phyloP scores from a whole-genome alignment of 2,888 invertebrate species.

The Amiota minor region DNA sequence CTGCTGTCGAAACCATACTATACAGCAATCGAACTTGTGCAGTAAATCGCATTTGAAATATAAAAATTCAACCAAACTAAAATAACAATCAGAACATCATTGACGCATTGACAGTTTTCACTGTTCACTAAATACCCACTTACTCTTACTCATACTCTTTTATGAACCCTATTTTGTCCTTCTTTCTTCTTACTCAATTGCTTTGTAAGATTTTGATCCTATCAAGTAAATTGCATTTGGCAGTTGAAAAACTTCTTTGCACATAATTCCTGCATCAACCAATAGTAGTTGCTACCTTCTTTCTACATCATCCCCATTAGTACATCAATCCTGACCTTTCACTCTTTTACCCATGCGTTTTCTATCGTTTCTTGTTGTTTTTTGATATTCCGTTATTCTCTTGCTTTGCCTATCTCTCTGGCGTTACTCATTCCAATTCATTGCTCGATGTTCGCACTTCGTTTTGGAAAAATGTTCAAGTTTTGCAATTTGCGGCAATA shows the following conservation, averaged over 20 bases:
- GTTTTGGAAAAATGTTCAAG: slow-evolving; percentile 60
- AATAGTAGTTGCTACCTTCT: neutral
- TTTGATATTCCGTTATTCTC: neutral
- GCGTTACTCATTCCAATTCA: slow-evolving; percentile 62
- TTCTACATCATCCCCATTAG: neutral
- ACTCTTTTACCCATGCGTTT: neutral
- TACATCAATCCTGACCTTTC: neutral
- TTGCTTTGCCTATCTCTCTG: neutral
- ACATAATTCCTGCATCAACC: slow-evolving; percentile 33
- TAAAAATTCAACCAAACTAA: slow-evolving; percentile 56
- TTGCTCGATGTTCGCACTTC: slow-evolving; percentile 65
- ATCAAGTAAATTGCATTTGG: slow-evolving; percentile 73
- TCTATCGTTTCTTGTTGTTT: neutral
- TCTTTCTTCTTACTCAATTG: neutral
- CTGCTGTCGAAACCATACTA: slow-evolving; percentile 9
- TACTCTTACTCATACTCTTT: neutral
- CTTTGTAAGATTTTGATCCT: slow-evolving; percentile 69
- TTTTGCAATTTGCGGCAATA: slow-evolving; percentile 66
- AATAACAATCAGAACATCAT: neutral
- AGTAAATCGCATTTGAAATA: slow-evolving; percentile 67
- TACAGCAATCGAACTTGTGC: slow-evolving; percentile 60
- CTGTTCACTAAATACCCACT: neutral
- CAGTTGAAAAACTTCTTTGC: slow-evolving; percentile 65
- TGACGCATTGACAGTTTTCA: slow-evolving; percentile 18
- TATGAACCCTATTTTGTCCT: neutral